Base-by-base conservation (phyloP, 2,888 invertebrate genomes). In the Tryphoninae sp. region DNA sequence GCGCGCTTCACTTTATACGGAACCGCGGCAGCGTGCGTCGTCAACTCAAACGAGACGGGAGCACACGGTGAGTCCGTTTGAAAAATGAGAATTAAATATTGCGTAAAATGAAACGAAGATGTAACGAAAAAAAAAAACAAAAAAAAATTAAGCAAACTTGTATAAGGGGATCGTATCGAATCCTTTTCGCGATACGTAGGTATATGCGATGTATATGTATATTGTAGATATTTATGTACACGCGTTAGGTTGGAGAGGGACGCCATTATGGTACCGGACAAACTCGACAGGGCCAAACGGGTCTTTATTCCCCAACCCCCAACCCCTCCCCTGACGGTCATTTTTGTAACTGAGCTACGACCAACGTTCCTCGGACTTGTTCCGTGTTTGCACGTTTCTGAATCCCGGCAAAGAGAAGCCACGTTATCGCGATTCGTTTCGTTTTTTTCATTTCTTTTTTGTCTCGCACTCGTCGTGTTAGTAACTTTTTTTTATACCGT, bases 1-100 rank as follows among this genome's bases (percentile, higher is more conserved):
- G 90, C 55, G 90, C 91, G 67, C 86, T 91, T 42, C 88, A 90
- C 40, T 91, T 91, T 80, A 91, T 91, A 80, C 89, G 91, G 64
- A 89, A 89, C 82, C 90, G 91, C 33, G 87, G 89, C 84, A 91
- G 91, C 84, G 86, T 89, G 76, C 87, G 90, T 33, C 88, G 89
- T 79, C 90, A 89, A 74, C 86, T 89, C 69, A 90, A 90, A 84
- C 89, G 90, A 67, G 89, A 91, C 76, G 59, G 74, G 22, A 84
- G 85, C 81, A 89, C 88, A 88, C 88, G 90, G 91, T 91, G 86
- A 90, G 91, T 85, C 69, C 23, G 55, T 76, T 55, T 61, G 61
- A 40, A 49, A 71, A 62, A 65, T 58, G 49, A 42, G 6, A 45
- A 71, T 49, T 42, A 11, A 13, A 62, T 49, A 40, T 16, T 55